Base-by-base conservation (phyloP, 2,888 invertebrate species). In the Patella caerulea region DNA sequence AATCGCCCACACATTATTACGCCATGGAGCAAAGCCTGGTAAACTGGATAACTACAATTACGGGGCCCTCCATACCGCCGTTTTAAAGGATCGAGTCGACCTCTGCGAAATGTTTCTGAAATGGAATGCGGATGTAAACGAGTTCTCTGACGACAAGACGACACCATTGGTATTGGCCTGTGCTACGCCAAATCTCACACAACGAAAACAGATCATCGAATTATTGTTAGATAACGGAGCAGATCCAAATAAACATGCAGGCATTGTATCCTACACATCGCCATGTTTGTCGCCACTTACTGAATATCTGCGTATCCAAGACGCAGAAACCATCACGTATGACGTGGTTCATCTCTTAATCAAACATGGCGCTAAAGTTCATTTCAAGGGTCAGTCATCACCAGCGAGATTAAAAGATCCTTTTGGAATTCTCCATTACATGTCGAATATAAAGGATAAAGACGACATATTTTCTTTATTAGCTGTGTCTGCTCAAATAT, bases 21-120 rank as follows among this genome's bases (percentile, higher is more conserved):
- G 96, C 89, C 95, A 96, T 90, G 97, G 97, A 0, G 96, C 96
- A 0, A 93, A 93, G 53, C 93, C 96, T 3, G 94, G 94, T 89
- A 93, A 92, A 92, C 91, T 92, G 11, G 88, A 92, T 0, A 93
- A 93, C 53, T 94, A 94, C 86, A 93, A 93, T 84, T 95, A 95
- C 88, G 95, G 96, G 75, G 95, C 97, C 0, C 92, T 98, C 71
- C 97, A 97, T 91, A 93, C 97, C 82, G 96, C 97, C 0, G 96
- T 97, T 75, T 91, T 97, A 29, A 89, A 87, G 72, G 92, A 92
- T 79, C 88, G 91, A 72, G 79, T 85, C 2, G 89, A 90, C n/a
- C 79, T 90, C 7, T 85, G 86, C 56, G 83, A 86, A 34, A 79
- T 92, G 59, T 84, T 92, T 4, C 86, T 93, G 73, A 90, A 92